A percentile compares a stretch with the other conserved stretches of the same genome.
Conservation (phyloP, 2,888 invertebrate species). For the Ceriagrion tenellum region DNA sequence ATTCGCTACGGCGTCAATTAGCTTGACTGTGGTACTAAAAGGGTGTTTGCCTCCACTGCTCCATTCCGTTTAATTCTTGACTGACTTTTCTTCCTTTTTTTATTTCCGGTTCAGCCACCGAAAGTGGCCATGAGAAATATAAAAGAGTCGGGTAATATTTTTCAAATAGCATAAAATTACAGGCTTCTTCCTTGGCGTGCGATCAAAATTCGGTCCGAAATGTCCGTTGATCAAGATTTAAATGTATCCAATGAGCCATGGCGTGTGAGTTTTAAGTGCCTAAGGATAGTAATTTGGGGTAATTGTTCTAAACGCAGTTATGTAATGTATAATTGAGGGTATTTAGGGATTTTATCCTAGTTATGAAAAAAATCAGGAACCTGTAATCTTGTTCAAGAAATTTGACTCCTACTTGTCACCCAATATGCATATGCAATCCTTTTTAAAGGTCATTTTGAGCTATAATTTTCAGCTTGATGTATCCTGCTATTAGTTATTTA, state of each 20-base stretch:
- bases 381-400: background rate
- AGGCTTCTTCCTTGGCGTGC: background rate
- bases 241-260: background rate
- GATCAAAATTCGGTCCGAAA: background rate
- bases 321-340: background rate
- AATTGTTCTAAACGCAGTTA: background rate
- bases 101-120: background rate
- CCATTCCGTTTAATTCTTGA: background rate
- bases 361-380: background rate
- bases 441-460: background rate
- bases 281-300: background rate
- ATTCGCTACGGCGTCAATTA: constrained; percentile 20
- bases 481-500: too few species aligned
- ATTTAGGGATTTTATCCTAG: background rate
- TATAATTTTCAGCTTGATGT: background rate
- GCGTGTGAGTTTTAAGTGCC: background rate
- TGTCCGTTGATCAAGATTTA: background rate
- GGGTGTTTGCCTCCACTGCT: background rate
- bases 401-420: background rate
- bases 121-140: background rate
- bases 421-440: background rate
- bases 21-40: background rate
- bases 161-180: background rate
- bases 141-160: background rate
- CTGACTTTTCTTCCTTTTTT: background rate